A percentile compares a stretch with the other conserved stretches of the same genome.
Conservation (phyloP, 2,797 vertebrate genomes). For the Xenentodon cancila region DNA sequence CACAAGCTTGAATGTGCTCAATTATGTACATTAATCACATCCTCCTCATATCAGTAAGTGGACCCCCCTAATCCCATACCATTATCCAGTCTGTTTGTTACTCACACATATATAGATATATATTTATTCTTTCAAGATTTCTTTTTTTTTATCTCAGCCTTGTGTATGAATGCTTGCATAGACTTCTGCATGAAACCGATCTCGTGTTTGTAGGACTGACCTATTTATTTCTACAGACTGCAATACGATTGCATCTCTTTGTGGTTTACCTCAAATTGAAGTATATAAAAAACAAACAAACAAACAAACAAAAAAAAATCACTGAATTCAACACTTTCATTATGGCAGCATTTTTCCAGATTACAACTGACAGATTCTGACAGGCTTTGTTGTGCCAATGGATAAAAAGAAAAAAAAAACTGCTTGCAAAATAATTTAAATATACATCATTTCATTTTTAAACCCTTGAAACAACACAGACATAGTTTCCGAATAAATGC, state of each 20-base stretch:
- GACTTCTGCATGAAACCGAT: background rate
- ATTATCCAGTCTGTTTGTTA: conserved; percentile 59
- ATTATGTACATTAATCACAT: conserved; percentile 57
- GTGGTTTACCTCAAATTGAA: conserved; percentile 7
- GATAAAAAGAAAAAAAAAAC: background rate
- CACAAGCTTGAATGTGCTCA: conserved; percentile 21
- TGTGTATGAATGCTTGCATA: background rate
- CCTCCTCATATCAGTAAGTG: conserved; percentile 48
- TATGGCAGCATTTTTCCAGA: conserved; percentile 4
- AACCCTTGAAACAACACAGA: too few species aligned
- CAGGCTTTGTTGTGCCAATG: conserved; percentile 1
- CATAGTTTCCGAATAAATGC: too few species aligned
- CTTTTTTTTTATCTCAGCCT: background rate
- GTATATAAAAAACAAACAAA: too few species aligned
- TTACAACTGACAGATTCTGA: conserved; percentile 9
- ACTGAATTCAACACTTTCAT: conserved; percentile 5
- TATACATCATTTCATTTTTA: background rate
- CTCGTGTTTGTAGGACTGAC: background rate
- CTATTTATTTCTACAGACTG: conserved; percentile 1
- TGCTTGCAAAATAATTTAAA: conserved; percentile 1
- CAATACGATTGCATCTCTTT: background rate
- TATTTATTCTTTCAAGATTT: too few species aligned
- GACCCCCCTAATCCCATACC: conserved; percentile 28
- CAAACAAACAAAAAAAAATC: too few species aligned
- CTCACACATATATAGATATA: background rate